Conservation (phyloP, 2,797 vertebrate species). For the Sebastes minor region DNA sequence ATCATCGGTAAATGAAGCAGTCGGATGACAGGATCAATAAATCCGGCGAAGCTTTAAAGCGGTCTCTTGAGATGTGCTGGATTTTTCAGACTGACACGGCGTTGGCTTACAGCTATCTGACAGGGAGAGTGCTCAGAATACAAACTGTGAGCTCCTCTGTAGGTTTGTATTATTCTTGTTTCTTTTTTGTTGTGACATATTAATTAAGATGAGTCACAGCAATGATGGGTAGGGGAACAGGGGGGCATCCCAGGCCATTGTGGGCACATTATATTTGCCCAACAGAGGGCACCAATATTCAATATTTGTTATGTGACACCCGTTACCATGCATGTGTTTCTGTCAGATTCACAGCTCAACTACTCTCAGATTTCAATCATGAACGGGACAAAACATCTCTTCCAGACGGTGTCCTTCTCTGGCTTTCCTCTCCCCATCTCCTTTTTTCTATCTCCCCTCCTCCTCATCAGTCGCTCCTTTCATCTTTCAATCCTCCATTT, state of each 20-base stretch:
- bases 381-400: constrained; percentile 45
- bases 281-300: neutral
- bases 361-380: constrained; percentile 48
- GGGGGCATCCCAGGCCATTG: neutral
- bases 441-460: constrained; percentile 10
- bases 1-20: constrained; percentile 22
- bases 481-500: constrained; percentile 70
- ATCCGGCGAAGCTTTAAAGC: constrained; percentile 27
- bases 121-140: neutral
- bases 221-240: neutral
- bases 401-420: constrained; percentile 44
- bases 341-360: constrained; percentile 21
- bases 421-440: constrained; percentile 37
- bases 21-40: constrained; percentile 37
- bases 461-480: constrained; percentile 65
- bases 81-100: constrained; percentile 25
- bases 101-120: constrained; percentile 9
- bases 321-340: constrained; percentile 12
- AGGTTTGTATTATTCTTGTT: neutral
- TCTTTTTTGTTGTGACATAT: neutral
- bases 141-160: constrained; percentile 1
- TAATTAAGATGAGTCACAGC: neutral
- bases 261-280: neutral
- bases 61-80: constrained; percentile 10
- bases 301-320: constrained; percentile 11